Percentiles rank a stretch among this genome's conserved stretches.
Evolutionary conservation across 1,140 invertebrate genomes (phyloP).

Genomic region (Centruroides vittatus): DNA sequence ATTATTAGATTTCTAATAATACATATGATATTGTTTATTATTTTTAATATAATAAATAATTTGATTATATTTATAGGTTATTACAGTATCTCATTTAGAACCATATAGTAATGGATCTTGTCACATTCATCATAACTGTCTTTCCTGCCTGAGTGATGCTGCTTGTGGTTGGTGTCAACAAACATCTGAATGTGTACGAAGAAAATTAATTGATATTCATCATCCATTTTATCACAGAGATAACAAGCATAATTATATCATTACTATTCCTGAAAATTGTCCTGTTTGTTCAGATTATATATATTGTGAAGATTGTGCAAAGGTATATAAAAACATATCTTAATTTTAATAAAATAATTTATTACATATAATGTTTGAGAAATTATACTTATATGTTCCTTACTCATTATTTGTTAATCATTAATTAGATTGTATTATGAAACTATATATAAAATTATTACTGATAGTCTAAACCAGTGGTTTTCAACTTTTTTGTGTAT

Average conservation of each 20-base stretch:
- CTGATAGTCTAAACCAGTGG: too few relatives aligned
- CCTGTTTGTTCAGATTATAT: conserved; percentile 74
- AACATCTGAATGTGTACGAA: not conserved
- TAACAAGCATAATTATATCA: conserved; percentile 53
- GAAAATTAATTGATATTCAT: not conserved
- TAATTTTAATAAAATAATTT: too few relatives aligned
- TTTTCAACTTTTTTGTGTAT: too few relatives aligned
- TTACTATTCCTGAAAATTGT: conserved; percentile 61
- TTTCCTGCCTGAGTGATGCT: conserved; percentile 73
- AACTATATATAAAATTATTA: too few relatives aligned
- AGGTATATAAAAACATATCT: conserved; percentile 19
- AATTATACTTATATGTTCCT: not conserved
- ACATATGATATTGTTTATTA: not conserved
- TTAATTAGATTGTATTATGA: not conserved
- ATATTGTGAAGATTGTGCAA: conserved; percentile 61
- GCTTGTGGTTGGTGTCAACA: conserved; percentile 77
- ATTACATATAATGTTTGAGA: too few relatives aligned
- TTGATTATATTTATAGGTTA: conserved; percentile 34
- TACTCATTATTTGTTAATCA: not conserved
- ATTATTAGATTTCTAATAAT: not conserved
- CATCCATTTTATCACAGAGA: conserved; percentile 1
- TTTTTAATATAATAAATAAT: too few relatives aligned
- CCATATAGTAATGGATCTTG: conserved; percentile 64
- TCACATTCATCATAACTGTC: conserved; percentile 58
- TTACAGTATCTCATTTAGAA: conserved; percentile 78